Conservation (phyloP, 2,888 invertebrate genomes). For the Eremobia ochroleuca region DNA sequence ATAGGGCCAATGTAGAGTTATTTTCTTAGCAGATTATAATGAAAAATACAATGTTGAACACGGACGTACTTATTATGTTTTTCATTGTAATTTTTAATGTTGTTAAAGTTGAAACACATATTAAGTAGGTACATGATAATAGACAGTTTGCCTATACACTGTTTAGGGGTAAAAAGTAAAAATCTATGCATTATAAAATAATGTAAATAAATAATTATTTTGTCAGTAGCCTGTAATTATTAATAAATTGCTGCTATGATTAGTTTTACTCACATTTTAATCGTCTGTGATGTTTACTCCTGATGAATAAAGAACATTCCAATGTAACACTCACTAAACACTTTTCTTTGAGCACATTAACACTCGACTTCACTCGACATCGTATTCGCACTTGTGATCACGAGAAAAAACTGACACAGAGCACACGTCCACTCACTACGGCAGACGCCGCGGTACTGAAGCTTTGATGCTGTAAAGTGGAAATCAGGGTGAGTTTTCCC, state of each 20-base stretch:
- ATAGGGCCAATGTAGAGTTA: not conserved
- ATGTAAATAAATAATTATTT: not conserved
- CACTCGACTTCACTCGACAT: conserved; percentile 85
- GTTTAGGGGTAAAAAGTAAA: not conserved
- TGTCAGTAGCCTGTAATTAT: not conserved
- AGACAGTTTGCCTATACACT: not conserved
- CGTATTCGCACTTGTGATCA: conserved; percentile 82
- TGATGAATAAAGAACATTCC: conserved; percentile 70
- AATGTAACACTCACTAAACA: conserved; percentile 78
- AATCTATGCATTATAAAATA: not conserved
- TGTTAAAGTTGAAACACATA: not conserved
- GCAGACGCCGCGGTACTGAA: conserved; percentile 85
- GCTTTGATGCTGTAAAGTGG: conserved; percentile 54
- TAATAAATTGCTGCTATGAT: not conserved
- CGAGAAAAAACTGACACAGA: conserved; percentile 68
- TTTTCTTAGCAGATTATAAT: not conserved
- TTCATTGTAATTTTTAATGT: not conserved
- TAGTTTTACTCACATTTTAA: conserved; percentile 57
- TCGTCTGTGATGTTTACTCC: conserved; percentile 26
- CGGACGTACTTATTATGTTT: not conserved
- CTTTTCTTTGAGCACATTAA: conserved; percentile 74
- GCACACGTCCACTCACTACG: conserved; percentile 77
- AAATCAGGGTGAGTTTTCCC: conserved; percentile 72
- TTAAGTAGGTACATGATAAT: not conserved
- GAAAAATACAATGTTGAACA: not conserved